Evolutionary conservation across 2,797 vertebrate genomes (phyloP).

Genomic region (Sebastes taczanowskii): DNA sequence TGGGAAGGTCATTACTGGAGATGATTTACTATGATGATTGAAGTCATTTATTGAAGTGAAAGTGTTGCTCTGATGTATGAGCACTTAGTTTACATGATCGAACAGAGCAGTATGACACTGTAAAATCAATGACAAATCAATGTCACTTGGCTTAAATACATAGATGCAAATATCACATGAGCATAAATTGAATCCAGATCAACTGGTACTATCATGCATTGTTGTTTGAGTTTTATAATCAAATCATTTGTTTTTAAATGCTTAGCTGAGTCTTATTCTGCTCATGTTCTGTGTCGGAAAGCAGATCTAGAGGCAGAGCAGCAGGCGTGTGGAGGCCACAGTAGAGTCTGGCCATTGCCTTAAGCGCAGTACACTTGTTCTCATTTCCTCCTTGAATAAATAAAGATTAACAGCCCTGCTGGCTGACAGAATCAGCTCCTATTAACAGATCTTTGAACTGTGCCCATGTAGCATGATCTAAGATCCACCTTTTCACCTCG

Average conservation of each 20-base stretch:
- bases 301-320: conserved; percentile 25
- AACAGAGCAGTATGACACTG: neutral
- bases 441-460: conserved; percentile 55
- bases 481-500: neutral
- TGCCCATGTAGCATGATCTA: neutral
- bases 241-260: neutral
- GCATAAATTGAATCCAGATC: neutral
- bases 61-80: neutral
- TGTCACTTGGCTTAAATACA: neutral
- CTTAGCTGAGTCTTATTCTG: neutral
- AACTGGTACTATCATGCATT: neutral
- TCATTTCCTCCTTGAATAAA: conserved; percentile 77
- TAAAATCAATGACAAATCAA: neutral
- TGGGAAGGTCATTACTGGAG: neutral
- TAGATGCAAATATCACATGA: neutral
- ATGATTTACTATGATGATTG: neutral
- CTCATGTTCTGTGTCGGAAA: conserved; percentile 25
- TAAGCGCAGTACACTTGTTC: conserved; percentile 56
- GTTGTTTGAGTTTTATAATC: neutral
- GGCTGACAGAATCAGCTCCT: conserved; percentile 36
- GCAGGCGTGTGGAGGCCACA: conserved; percentile 20
- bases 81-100: neutral
- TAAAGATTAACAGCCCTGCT: conserved; percentile 64
- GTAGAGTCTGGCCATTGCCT: conserved; percentile 49
- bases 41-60: neutral